These are phyloP conservation scores for Poeciliopsis prolifica DNA, from an alignment of 2,113 vertebrate species.

Conservation along the genomic window DNA sequence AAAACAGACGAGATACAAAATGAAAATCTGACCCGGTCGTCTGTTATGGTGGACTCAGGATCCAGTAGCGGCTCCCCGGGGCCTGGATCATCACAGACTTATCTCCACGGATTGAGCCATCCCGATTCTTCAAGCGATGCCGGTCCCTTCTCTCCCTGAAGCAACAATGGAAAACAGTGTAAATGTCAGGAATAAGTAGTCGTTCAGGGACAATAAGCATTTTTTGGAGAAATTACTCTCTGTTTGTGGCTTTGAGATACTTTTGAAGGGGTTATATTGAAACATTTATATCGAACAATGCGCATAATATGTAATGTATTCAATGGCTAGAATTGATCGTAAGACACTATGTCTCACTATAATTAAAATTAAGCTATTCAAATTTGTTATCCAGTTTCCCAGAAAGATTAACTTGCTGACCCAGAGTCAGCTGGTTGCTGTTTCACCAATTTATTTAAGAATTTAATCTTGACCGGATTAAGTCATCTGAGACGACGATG, in stretches of 20 bases:
- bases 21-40: constrained; percentile 82
- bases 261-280: not conserved
- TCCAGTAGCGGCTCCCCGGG: constrained; percentile 88
- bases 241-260: not conserved
- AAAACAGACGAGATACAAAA: no score
- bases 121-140: constrained; percentile 86
- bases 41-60: constrained; percentile 88
- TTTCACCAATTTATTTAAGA: no score
- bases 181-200: not conserved
- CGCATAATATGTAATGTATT: no score
- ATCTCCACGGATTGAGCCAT: constrained; percentile 85
- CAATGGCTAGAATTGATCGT: no score
- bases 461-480: no score
- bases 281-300: no score
- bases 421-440: not conserved
- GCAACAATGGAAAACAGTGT: not conserved
- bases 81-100: constrained; percentile 92
- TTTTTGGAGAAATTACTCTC: not conserved
- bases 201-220: not conserved
- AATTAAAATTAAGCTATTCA: no score
- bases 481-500: no score
- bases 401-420: not conserved
- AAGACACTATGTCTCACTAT: no score
- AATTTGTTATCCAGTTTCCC: no score
- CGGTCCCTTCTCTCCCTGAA: constrained; percentile 86